phyloP scores from a whole-genome alignment of 2,113 vertebrate species.

The Cyanistes caeruleus region DNA sequence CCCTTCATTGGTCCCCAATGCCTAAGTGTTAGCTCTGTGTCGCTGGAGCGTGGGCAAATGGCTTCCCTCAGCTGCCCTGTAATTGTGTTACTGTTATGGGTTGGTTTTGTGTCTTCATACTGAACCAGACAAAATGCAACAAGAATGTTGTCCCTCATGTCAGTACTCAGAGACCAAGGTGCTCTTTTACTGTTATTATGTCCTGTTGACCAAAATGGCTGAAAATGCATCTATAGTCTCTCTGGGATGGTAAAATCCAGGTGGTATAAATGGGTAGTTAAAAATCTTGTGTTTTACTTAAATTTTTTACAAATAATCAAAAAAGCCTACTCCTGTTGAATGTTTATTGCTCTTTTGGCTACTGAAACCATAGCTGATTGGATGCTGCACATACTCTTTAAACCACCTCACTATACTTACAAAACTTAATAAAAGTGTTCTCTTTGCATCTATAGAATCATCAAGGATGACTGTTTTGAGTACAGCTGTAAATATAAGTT shows the following conservation, averaged over 20 bases:
- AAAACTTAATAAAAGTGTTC: background rate
- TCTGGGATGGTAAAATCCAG: background rate
- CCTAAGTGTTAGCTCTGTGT: background rate
- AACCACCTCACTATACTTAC: background rate
- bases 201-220: background rate
- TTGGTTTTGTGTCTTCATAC: background rate
- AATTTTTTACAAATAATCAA: background rate
- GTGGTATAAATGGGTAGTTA: background rate
- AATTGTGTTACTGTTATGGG: background rate
- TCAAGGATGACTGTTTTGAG: background rate
- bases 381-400: background rate
- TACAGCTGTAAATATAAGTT: background rate
- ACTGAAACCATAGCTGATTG: background rate
- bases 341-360: background rate
- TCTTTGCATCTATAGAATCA: background rate
- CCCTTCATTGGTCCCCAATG: background rate
- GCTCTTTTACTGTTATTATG: background rate
- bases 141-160: background rate
- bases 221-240: background rate
- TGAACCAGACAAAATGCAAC: background rate
- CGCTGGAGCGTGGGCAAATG: rapidly evolving
- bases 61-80: background rate
- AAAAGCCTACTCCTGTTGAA: background rate
- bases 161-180: background rate
- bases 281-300: background rate